Base-by-base conservation (phyloP, 2,888 invertebrate genomes). In the Tridacna gigas region DNA sequence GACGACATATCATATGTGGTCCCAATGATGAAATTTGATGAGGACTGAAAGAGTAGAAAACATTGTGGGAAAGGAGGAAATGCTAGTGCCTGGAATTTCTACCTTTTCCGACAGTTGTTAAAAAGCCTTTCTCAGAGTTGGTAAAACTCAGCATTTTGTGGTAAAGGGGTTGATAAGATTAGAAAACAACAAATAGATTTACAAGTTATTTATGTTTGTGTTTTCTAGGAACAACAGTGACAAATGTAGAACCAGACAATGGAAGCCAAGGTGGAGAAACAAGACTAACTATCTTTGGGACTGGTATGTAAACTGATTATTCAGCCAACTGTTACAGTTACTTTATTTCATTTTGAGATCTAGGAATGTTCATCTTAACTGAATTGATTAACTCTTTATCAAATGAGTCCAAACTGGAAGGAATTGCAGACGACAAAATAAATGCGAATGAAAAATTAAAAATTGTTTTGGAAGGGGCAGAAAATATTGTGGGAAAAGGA, bases 241-340 rank as follows among this genome's bases (percentile, higher is more conserved):
- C 61, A 3, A 47, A 61, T 13, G 69, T 89, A 0, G 75, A 37
- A n/a, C 91, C 91, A 3, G 75, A 80, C 20, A 73, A 80, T 63
- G 91, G 91, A n/a, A 90, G 91, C 82, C 56, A 86, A 25, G 89
- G 86, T 74, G 92, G 92, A 45, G 91, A 86, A 80, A 91, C 91
- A 20, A 77, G 90, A 26, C 74, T 92, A 25, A 90, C 91, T 5
- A 89, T 91, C 22, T 77, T 80, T 61, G 92, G 92, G 22, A 67
- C 65, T 51, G 90, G 91, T 91, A 84, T 18, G 71, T 74, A n/a
- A 18, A n/a, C 4, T n/a, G 60, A 60, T n/a, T 20, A 60, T 60
- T n/a, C n/a, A n/a, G n/a, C n/a, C n/a, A n/a, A n/a, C n/a, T n/a
- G n/a, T n/a, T n/a, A n/a, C n/a, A n/a, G n/a, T n/a, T n/a, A n/a